Evolutionary conservation across 2,797 vertebrate genomes (phyloP).

Genomic region (Lates japonicus): DNA sequence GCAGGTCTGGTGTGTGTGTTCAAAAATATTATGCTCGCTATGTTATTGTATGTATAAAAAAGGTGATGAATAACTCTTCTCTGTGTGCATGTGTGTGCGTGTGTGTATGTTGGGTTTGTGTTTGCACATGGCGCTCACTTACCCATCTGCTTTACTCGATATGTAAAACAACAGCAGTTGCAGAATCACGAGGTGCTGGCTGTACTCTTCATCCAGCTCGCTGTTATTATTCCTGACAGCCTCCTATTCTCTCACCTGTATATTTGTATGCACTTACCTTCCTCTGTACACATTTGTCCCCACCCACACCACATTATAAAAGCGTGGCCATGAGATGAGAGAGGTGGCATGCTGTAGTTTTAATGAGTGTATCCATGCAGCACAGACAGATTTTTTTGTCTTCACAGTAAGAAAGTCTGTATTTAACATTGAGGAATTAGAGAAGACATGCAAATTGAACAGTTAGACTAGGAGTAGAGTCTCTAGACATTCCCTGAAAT

Average conservation of each 20-base stretch:
- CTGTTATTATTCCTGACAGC: not conserved
- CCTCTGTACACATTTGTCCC: conserved; percentile 34
- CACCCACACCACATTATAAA: conserved; percentile 14
- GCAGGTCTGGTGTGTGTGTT: not conserved
- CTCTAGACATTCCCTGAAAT: no score
- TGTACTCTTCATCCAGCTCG: conserved; percentile 19
- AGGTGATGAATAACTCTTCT: conserved; percentile 15
- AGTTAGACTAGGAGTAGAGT: no score
- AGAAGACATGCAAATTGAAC: no score
- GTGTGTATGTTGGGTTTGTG: conserved; percentile 22
- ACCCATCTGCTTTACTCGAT: conserved; percentile 38
- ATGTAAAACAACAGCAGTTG: conserved; percentile 38
- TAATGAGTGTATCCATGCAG: not conserved
- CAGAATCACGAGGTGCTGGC: conserved; percentile 6
- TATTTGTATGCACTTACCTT: conserved; percentile 29
- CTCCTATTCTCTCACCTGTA: conserved; percentile 39
- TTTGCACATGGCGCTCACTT: conserved; percentile 47
- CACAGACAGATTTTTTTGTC: not conserved
- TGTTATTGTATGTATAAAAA: conserved; percentile 12
- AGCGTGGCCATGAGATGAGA: conserved; percentile 15
- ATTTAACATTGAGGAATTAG: no score
- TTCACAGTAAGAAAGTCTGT: not conserved
- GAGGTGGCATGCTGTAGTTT: not conserved
- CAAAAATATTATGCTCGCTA: not conserved
- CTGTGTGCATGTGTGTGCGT: not conserved